These are phyloP conservation scores for Lasioglossum zephyrum DNA, from an alignment of 2,888 invertebrate species.

Conservation along the genomic window DNA sequence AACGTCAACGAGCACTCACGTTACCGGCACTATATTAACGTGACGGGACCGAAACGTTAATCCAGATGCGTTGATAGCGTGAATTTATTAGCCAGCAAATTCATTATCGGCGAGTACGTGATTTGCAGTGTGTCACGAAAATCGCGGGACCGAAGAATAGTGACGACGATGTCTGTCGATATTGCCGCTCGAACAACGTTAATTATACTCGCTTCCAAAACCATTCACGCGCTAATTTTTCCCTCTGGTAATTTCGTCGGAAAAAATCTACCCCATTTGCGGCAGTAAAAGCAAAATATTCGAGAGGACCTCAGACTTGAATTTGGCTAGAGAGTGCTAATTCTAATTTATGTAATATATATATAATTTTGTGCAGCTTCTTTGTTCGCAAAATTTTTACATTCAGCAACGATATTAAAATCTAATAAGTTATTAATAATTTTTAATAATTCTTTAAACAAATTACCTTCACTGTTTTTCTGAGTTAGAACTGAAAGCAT, in stretches of 20 bases:
- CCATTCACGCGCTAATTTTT: neutral
- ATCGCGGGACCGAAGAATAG: constrained; percentile 37
- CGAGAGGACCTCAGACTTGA: neutral
- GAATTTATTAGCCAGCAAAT: constrained; percentile 58
- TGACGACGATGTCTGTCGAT: constrained; percentile 22
- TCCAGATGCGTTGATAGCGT: constrained; percentile 52
- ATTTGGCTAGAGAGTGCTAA: neutral
- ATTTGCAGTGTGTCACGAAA: constrained; percentile 31
- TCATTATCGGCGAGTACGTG: constrained; percentile 47
- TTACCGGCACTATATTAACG: constrained; percentile 46
- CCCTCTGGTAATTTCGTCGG: neutral
- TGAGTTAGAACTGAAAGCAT: too few species aligned
- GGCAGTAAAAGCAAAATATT: neutral
- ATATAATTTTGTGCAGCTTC: too few species aligned
- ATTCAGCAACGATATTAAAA: too few species aligned
- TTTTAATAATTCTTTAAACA: too few species aligned
- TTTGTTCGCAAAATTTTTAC: too few species aligned
- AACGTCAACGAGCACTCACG: constrained; percentile 49
- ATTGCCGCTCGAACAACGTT: neutral
- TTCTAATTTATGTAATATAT: too few species aligned
- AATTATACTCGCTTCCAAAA: neutral
- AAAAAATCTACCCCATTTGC: neutral
- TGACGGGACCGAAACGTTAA: constrained; percentile 53
- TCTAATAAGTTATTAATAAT: too few species aligned
- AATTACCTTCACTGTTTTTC: too few species aligned